Percentiles rank a stretch among this genome's conserved stretches.
Evolutionary conservation across 2,888 invertebrate genomes (phyloP).

Genomic region (Oxyteleia sp.): DNA sequence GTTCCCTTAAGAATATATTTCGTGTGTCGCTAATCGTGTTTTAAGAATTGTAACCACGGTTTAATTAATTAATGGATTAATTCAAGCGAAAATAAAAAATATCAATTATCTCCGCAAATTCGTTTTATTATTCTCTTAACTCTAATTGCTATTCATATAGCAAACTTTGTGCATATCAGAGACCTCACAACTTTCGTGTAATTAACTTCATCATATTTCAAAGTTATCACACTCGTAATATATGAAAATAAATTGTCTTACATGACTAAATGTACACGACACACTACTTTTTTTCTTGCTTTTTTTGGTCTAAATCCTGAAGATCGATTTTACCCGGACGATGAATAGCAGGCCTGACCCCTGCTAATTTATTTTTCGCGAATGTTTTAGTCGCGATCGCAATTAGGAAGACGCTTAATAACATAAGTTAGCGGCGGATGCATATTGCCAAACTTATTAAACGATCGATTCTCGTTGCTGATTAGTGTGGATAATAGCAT

Average conservation of each 20-base stretch:
- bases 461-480: constrained; percentile 46
- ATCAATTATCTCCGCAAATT: constrained; percentile 28
- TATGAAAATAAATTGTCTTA: constrained; percentile 55
- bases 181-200: constrained; percentile 49
- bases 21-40: not conserved
- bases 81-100: not conserved
- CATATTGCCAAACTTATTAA: constrained; percentile 34
- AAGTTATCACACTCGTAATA: constrained; percentile 51
- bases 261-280: constrained; percentile 16
- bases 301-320: constrained; percentile 52
- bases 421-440: constrained; percentile 39
- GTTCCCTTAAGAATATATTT: too few relatives aligned
- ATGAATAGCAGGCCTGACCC: constrained; percentile 15
- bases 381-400: constrained; percentile 47
- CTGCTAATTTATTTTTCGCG: constrained; percentile 55
- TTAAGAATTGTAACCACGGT: not conserved
- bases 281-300: constrained; percentile 55
- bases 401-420: constrained; percentile 48
- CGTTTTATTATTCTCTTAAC: constrained; percentile 40
- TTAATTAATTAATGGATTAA: not conserved
- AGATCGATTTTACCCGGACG: constrained; percentile 60
- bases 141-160: constrained; percentile 45
- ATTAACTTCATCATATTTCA: constrained; percentile 61
- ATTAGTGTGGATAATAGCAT: constrained; percentile 43
- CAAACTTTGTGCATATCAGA: constrained; percentile 48